Base-by-base conservation (phyloP, 2,888 invertebrate species). In the Xanthia togata region DNA sequence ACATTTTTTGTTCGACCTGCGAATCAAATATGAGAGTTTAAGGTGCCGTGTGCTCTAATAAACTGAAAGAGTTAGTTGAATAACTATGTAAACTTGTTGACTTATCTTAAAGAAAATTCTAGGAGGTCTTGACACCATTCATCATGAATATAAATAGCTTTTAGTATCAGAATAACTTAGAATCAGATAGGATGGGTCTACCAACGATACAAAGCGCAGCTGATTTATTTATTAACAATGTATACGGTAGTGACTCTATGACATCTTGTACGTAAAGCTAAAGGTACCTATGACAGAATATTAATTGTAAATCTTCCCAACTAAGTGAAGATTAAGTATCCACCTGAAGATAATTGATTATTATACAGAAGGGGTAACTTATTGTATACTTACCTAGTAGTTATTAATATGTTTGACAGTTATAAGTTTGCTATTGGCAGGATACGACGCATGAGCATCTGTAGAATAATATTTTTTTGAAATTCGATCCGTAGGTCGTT, bases 1-100 rank as follows among this genome's bases (percentile, higher is more conserved):
- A 84, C 41, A 70, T 12, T 83, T 83, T 82, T 79, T 75, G 80
- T 75, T 79, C 57, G 64, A 71, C 47, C 70, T 71, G 68, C 26
- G 79, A 71, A 79, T 71, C 53, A 73, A 78, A 53, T 73, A 72
- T 59, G 65, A 67, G 50, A 78, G 35, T 82, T 78, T 50, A 69
- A 60, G 72, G 47, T 60, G 77, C 41, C 70, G 41, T 70, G 60
- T 70, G 63, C n/a, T 23, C 35, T 70, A 81, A 70, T 82, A 50
- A 50, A 80, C 60, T 62, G 65, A 17, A 60, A 47, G 76, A 65
- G 14, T 55, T 35, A 57, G 38, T 55, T 35, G 23, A 47, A 64
- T 69, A 64, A 55, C 47, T 50, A 62, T 68, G 67, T 41, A 0
- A 38, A 47, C n/a, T n/a, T 65, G 59, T 17, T 57, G 11, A 65